Evolutionary conservation across 2,113 vertebrate species (phyloP), one percentile per base, ranked within the genome.

Genomic region (Sylvietta virens): DNA sequence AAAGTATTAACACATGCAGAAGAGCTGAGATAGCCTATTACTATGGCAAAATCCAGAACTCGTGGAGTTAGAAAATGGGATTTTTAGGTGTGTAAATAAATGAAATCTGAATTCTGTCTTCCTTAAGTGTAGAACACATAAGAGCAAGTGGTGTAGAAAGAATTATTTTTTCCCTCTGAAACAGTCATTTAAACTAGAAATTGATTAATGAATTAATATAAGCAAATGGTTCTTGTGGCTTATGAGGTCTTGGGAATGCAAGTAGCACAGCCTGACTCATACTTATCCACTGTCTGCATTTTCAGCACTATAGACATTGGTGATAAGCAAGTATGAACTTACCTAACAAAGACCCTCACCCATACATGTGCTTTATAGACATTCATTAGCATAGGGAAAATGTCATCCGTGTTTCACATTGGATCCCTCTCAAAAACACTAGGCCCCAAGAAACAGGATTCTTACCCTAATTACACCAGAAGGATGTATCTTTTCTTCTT

Each of bases 401-500:
- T n/a, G 15, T 62, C 65, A 73, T 9, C 35, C 1, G 3, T 0
- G 0, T 74, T 70, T 66, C 72, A 62, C 6, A 51, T 14, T 0
- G 0, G 9, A 62, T 57, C 61, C 30, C 83, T 85, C 47, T 15
- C 42, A 70, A 42, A 86, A 42, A 62, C 13, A 20, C 9, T 35
- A 24, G 50, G 11, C 8, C 15, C 67, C 27, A 42, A 77, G 45
- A 65, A 88, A 35, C 15, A 69, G 7, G 7, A 11, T 44, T 30
- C 24, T 82, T 58, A 57, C 13, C 8, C 5, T n/a, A 42, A 48
- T n/a, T 17, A 82, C 40, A 24, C 9, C 31, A 45, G 64, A 70
- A 83, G 30, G 19, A 50, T 65, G 54, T 27, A 35, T 21, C 27
- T 6, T 64, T 45, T 57, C 35, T 33, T 56, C 9, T 15, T 35